These are phyloP conservation scores for Cyrtonyx montezumae DNA, from an alignment of 2,113 vertebrate genomes.

Conservation along the genomic window DNA sequence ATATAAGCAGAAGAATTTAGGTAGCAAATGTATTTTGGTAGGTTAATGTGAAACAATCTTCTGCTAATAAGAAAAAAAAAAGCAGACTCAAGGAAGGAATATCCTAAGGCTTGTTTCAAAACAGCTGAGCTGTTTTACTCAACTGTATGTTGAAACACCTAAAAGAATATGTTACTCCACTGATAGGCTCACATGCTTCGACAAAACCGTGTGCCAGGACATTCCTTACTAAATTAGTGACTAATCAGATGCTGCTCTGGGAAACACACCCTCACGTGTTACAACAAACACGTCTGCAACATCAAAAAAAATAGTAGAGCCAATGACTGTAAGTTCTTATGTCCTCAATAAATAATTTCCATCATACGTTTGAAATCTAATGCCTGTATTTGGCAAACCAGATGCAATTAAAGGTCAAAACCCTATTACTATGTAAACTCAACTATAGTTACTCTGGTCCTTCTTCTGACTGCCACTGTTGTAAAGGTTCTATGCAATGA, in stretches of 20 bases:
- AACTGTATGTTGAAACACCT: conserved; percentile 14
- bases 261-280: conserved; percentile 77
- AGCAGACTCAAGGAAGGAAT: neutral
- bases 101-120: neutral
- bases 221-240: conserved; percentile 73
- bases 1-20: neutral
- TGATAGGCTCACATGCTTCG: conserved; percentile 64
- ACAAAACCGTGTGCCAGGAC: conserved; percentile 40
- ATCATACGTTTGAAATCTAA: conserved; percentile 66
- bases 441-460: neutral
- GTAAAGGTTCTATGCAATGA: neutral
- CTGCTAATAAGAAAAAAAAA: neutral
- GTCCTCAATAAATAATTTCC: conserved; percentile 70
- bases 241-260: conserved; percentile 73
- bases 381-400: conserved; percentile 25
- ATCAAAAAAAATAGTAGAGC: neutral
- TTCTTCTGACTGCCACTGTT: neutral
- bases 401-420: conserved; percentile 72
- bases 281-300: conserved; percentile 41
- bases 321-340: conserved; percentile 44
- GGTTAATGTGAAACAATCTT: neutral
- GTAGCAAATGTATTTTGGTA: neutral
- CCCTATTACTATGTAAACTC: neutral
- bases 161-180: conserved; percentile 63
- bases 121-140: neutral